Evolutionary conservation across 2,113 vertebrate genomes (phyloP), one percentile per base, ranked within the genome.

Genomic region (Chlorodrepanis virens): DNA sequence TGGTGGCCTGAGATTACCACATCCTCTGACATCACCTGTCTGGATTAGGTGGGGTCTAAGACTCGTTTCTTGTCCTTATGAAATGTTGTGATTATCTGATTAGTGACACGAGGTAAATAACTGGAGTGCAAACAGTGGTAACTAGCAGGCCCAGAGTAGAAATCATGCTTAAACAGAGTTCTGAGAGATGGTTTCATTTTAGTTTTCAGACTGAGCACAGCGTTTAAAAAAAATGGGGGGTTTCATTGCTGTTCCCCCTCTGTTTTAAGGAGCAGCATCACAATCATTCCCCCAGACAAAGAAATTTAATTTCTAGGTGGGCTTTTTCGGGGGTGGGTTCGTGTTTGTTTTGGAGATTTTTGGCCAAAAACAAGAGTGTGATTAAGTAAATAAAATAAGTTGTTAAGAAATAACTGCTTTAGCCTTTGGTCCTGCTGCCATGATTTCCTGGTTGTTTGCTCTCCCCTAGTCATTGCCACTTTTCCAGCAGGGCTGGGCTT

Each of bases 11-110:
- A 86, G 87, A 94, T 97, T 95, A 44, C 59, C 52, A 93, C 80
- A 96, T 91, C 22, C 47, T 80, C 67, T 96, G 93, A 96, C 91
- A 80, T 95, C 93, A 95, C 79, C 78, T 83, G 91, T 91, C 93
- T 96, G 82, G 53, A 67, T 95, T 70, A 94, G 91, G 90, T 94
- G 94, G 50, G 45, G 87, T 35, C 21, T 74, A 86, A 83, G 71
- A 42, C 29, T 74, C 0, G 0, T 88, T 93, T 79, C 57, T 85
- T 80, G 10, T 20, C 80, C 39, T 96, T 88, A 72, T 5, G 12
- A 91, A 96, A 96, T 74, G 27, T 4, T 85, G 71, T 83, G 45
- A 70, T 91, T 88, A 83, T 57, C 71, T 91, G 79, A 90, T 91
- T 57, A 83, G n/a, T 77, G 75, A 49, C 47, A 86, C 4, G 5